A percentile compares a stretch with the other conserved stretches of the same genome.
These are phyloP conservation scores for Premnoplex brunnescens DNA, from an alignment of 2,797 vertebrate species.

Conservation along the genomic window DNA sequence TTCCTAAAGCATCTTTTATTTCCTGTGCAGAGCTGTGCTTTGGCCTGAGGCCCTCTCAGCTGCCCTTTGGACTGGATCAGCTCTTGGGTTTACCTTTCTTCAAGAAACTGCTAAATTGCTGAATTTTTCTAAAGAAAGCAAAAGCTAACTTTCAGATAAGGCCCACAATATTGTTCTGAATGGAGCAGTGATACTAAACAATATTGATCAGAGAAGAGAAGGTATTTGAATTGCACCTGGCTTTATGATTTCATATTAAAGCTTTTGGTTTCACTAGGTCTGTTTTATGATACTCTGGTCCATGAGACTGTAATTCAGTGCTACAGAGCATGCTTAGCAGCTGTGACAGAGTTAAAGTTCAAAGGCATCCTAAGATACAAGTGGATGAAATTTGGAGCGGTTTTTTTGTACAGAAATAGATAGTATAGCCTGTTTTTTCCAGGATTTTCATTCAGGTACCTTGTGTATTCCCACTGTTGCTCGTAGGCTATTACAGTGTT, in stretches of 20 bases:
- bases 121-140: conserved; percentile 17
- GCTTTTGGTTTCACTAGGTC: neutral
- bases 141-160: conserved; percentile 17
- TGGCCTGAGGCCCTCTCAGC: conserved; percentile 39
- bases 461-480: neutral
- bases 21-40: conserved; percentile 42
- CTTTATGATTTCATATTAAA: neutral
- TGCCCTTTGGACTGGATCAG: conserved; percentile 39
- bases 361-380: neutral
- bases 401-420: neutral
- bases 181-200: neutral
- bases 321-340: neutral
- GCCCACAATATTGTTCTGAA: neutral
- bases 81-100: conserved; percentile 50
- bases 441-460: neutral
- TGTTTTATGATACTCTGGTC: neutral
- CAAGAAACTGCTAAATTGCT: conserved; percentile 24
- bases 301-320: neutral
- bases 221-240: neutral
- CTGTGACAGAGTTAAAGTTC: neutral
- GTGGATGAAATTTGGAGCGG: neutral
- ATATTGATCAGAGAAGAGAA: neutral
- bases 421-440: neutral
- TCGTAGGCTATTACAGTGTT: neutral
- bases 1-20: conserved; percentile 68